phyloP scores from a whole-genome alignment of 2,888 invertebrate species.

The Papilio demoleus region DNA sequence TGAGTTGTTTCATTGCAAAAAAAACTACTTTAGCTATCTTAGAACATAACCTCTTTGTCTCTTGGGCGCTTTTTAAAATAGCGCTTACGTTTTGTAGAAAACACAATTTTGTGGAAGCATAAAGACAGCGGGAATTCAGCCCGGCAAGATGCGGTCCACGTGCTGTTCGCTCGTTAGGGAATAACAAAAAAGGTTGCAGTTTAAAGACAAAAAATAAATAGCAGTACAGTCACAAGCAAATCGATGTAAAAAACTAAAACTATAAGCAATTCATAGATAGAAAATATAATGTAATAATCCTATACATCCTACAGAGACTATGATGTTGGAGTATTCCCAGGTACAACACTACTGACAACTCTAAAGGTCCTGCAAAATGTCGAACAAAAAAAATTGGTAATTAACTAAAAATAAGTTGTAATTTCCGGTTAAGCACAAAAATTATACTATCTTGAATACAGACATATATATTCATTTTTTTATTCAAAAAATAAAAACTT shows the following conservation, averaged over 20 bases:
- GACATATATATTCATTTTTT: slow-evolving; percentile 14
- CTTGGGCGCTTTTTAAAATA: slow-evolving; percentile 11
- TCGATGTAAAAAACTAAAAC: background rate
- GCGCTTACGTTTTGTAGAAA: slow-evolving; percentile 14
- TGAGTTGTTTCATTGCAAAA: slow-evolving; percentile 1
- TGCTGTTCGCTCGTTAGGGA: slow-evolving; percentile 8
- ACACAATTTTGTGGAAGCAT: slow-evolving; percentile 17
- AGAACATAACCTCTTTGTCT: slow-evolving; percentile 9
- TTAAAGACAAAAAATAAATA: background rate
- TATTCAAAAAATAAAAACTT: background rate
- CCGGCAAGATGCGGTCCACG: slow-evolving; percentile 2
- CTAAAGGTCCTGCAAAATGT: no score
- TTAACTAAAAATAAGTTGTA: no score
- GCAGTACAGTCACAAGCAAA: background rate
- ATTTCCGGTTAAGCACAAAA: no score
- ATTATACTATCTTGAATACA: background rate
- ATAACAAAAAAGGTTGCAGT: background rate
- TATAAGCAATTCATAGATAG: no score
- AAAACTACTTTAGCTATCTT: background rate
- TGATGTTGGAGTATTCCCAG: no score
- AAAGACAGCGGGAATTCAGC: slow-evolving; percentile 6
- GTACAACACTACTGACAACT: no score
- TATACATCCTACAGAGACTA: no score
- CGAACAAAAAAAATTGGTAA: no score
- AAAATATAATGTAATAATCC: no score